Evolutionary conservation across 2,888 invertebrate genomes (phyloP).

Genomic region (Lamellibrachia satsuma): DNA sequence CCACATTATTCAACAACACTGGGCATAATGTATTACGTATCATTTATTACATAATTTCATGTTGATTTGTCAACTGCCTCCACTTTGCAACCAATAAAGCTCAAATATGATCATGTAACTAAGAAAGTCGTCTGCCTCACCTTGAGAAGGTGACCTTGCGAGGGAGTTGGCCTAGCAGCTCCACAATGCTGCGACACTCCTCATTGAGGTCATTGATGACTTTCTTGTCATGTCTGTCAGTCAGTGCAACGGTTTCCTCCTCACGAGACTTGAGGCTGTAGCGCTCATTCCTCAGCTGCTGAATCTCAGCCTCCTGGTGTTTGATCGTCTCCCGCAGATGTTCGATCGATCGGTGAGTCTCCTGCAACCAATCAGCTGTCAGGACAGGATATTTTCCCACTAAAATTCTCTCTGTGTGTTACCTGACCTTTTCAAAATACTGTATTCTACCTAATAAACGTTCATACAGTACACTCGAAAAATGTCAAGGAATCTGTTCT

Average conservation of each 20-base stretch:
- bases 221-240: not conserved
- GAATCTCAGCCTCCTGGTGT: slow-evolving; percentile 50
- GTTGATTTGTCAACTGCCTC: not conserved
- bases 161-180: slow-evolving; percentile 53
- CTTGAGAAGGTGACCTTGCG: slow-evolving; percentile 52
- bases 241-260: slow-evolving; percentile 42
- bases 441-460: too few relatives aligned
- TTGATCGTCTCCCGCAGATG: slow-evolving; percentile 50
- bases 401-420: too few relatives aligned
- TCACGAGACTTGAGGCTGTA: slow-evolving; percentile 45
- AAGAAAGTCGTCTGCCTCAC: slow-evolving; percentile 34
- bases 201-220: slow-evolving; percentile 50
- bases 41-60: not conserved
- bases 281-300: slow-evolving; percentile 48
- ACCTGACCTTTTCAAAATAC: too few relatives aligned
- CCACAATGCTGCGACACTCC: slow-evolving; percentile 56
- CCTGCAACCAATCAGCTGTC: slow-evolving; percentile 43
- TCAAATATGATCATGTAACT: not conserved
- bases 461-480: too few relatives aligned
- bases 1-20: too few relatives aligned
- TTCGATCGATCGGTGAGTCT: slow-evolving; percentile 51
- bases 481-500: too few relatives aligned
- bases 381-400: too few relatives aligned
- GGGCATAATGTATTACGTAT: too few relatives aligned
- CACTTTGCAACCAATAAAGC: not conserved